Evolutionary conservation across 1,140 invertebrate species (phyloP).

Genomic region (Halotydeus destructor): DNA sequence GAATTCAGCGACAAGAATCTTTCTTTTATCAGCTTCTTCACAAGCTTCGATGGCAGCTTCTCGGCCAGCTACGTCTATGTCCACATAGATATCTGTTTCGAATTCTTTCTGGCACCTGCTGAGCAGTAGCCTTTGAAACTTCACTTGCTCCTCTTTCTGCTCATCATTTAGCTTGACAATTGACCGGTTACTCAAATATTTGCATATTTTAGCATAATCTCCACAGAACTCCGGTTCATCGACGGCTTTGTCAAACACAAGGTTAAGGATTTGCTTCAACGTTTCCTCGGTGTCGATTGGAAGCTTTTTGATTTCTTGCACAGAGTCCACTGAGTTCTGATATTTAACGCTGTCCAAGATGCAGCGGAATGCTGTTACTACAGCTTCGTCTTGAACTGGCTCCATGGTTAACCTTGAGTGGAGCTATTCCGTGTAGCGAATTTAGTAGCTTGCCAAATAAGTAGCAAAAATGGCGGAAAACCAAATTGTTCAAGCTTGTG

Average conservation of each 20-base stretch:
- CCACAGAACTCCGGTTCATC: conserved; percentile 79
- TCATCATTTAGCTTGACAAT: conserved; percentile 22
- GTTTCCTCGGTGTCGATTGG: conserved; percentile 56
- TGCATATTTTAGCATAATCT: conserved; percentile 60
- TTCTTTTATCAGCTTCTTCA: conserved; percentile 36
- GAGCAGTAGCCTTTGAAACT: conserved; percentile 58
- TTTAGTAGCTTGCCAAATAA: too few relatives aligned
- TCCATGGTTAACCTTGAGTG: too few relatives aligned
- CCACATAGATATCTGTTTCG: conserved; percentile 39
- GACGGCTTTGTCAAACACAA: conserved; percentile 85
- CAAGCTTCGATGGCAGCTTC: conserved; percentile 38
- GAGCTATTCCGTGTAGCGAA: too few relatives aligned
- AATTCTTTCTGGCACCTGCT: conserved; percentile 68
- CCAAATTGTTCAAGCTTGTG: too few relatives aligned
- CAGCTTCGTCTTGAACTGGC: too few relatives aligned
- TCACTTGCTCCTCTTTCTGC: conserved; percentile 32
- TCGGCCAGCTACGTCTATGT: conserved; percentile 25
- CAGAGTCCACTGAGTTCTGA: conserved; percentile 62
- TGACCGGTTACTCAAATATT: conserved; percentile 23
- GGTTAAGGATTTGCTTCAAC: conserved; percentile 58
- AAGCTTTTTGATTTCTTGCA: conserved; percentile 49
- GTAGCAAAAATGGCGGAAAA: too few relatives aligned
- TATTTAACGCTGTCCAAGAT: conserved; percentile 87
- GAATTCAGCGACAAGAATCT: conserved; percentile 32
- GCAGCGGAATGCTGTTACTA: conserved; percentile 61